These are phyloP conservation scores for Protonemura montana DNA, from an alignment of 2,888 invertebrate species.

Conservation along the genomic window DNA sequence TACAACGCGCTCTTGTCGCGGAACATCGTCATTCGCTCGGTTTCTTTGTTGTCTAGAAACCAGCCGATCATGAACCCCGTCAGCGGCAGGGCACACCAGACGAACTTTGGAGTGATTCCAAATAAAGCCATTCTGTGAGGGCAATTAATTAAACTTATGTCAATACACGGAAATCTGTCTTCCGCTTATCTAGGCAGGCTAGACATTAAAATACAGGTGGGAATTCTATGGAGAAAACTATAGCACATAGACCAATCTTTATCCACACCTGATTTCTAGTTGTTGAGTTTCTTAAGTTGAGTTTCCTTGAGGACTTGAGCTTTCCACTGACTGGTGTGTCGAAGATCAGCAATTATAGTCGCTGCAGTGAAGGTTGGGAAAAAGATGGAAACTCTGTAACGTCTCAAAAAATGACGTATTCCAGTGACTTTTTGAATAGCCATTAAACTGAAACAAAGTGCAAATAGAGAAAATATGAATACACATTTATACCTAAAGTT, in stretches of 20 bases:
- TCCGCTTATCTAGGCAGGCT: too few species aligned
- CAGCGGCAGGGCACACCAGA: slow-evolving; percentile 64
- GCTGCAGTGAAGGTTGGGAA: slow-evolving; percentile 69
- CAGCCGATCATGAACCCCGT: slow-evolving; percentile 69
- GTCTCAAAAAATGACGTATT: slow-evolving; percentile 61
- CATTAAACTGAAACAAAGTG: slow-evolving; percentile 61
- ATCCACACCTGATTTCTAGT: background rate
- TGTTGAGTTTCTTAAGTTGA: background rate
- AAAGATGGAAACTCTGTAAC: slow-evolving; percentile 72
- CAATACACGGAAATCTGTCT: too few species aligned
- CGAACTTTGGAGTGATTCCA: slow-evolving; percentile 65
- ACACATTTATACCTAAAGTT: background rate
- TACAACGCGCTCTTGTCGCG: slow-evolving; percentile 83
- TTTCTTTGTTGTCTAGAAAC: slow-evolving; percentile 73
- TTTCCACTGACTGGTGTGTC: slow-evolving; percentile 78
- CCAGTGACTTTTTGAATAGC: slow-evolving; percentile 57
- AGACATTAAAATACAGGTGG: too few species aligned
- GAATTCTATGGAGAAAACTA: too few species aligned
- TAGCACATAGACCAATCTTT: too few species aligned
- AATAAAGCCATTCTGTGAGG: slow-evolving; percentile 61
- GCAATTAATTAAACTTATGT: background rate
- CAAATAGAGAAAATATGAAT: background rate
- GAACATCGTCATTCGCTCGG: slow-evolving; percentile 73
- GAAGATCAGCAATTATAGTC: slow-evolving; percentile 76
- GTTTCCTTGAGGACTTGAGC: background rate